Percentiles rank a stretch among this genome's conserved stretches.
Conservation (phyloP, 92 coral and sea anemone genomes). For the Bergia sp. region DNA sequence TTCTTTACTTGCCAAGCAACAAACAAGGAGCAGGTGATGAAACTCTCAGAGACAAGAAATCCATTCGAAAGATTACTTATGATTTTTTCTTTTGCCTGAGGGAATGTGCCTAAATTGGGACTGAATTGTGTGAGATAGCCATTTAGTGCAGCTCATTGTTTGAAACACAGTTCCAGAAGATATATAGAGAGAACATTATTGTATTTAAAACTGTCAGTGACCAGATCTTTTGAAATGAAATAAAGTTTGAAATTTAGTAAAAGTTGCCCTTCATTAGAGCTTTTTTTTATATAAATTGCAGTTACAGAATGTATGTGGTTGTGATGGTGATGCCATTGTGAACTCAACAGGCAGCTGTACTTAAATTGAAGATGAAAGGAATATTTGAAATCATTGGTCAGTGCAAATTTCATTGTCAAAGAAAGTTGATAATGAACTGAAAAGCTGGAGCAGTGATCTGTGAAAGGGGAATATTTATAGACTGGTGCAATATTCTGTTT, state of each 20-base stretch:
- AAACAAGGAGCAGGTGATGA: constrained; percentile 34
- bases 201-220: constrained; percentile 44
- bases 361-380: not conserved
- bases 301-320: not conserved
- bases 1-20: constrained; percentile 18
- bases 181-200: constrained; percentile 37
- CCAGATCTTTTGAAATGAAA: constrained; percentile 35
- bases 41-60: constrained; percentile 8
- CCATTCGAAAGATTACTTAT: constrained; percentile 19
- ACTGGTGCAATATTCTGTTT: not conserved
- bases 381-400: not conserved
- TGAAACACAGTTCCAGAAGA: constrained; percentile 17
- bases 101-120: constrained; percentile 43
- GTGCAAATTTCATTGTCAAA: not conserved
- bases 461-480: not conserved
- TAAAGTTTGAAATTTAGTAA: constrained; percentile 34
- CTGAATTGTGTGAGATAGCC: constrained; percentile 33
- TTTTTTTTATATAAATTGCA: constrained; percentile 5
- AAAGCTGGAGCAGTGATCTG: not conserved
- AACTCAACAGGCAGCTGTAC: not conserved
- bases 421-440: not conserved
- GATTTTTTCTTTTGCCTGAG: constrained; percentile 21
- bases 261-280: constrained; percentile 5
- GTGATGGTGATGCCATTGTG: not conserved
- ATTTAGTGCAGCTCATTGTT: constrained; percentile 37